Conservation (phyloP, 1,140 invertebrate species). For the Nephila pilipes region DNA sequence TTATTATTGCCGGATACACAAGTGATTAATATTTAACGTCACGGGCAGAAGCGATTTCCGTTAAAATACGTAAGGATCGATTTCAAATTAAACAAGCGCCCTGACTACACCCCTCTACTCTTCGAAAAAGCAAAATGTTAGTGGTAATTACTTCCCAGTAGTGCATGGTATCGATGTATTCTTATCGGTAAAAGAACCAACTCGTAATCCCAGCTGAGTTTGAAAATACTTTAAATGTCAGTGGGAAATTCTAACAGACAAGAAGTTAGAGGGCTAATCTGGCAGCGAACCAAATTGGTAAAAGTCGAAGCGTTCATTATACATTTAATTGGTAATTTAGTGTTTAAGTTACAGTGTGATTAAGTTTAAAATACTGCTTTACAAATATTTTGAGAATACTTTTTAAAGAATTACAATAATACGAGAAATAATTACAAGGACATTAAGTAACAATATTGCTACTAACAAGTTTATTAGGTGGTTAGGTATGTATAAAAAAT, state of each 20-base stretch:
- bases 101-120: not conserved
- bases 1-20: not conserved
- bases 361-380: too few species aligned
- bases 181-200: conserved; percentile 1
- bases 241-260: not conserved
- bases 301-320: not conserved
- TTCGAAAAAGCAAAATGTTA: not conserved
- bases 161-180: conserved; percentile 8
- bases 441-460: too few species aligned
- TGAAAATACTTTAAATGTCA: not conserved
- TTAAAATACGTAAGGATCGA: conserved; percentile 7
- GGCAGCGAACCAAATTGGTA: not conserved
- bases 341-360: too few species aligned
- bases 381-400: too few species aligned
- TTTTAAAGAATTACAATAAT: too few species aligned
- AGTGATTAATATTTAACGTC: conserved; percentile 33
- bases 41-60: not conserved
- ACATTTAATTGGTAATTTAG: too few species aligned
- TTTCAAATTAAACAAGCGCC: conserved; percentile 35
- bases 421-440: too few species aligned
- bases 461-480: too few species aligned
- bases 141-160: conserved; percentile 13
- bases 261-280: not conserved
- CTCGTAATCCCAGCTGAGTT: not conserved
- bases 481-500: too few species aligned